Evolutionary conservation across 2,888 invertebrate species (phyloP).

Genomic region (Pseudococcus jackbeardsleyi): DNA sequence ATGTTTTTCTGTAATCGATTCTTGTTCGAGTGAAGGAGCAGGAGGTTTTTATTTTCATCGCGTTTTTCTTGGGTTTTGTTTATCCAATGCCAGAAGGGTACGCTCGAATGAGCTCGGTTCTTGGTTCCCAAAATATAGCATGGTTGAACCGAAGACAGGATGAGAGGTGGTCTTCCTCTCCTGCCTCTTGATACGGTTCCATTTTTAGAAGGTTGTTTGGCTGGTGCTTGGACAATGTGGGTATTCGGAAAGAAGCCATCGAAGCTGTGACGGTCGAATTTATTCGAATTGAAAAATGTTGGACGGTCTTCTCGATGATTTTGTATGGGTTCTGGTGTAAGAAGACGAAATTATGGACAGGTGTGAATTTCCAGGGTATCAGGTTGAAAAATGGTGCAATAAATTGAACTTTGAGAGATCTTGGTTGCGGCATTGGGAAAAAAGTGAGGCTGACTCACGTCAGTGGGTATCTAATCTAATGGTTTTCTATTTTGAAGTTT

Average conservation of each 20-base stretch:
- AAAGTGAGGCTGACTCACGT: no score
- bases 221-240: background rate
- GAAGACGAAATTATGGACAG: no score
- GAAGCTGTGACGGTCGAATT: background rate
- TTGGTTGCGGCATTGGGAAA: no score
- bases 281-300: background rate
- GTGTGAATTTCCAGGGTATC: no score
- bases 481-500: no score
- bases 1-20: background rate
- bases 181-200: background rate
- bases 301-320: background rate
- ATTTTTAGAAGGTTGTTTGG: background rate
- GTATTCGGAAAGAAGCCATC: background rate
- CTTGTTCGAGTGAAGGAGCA: background rate
- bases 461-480: no score
- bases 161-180: background rate
- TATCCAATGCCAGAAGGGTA: background rate
- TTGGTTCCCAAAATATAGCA: background rate
- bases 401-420: no score
- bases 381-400: no score
- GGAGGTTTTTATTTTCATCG: background rate
- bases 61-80: background rate
- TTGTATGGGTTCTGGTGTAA: background rate
- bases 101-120: background rate
- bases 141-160: background rate